Evolutionary conservation across 2,797 vertebrate species (phyloP).

Genomic region (Cyprinodon diabolis): DNA sequence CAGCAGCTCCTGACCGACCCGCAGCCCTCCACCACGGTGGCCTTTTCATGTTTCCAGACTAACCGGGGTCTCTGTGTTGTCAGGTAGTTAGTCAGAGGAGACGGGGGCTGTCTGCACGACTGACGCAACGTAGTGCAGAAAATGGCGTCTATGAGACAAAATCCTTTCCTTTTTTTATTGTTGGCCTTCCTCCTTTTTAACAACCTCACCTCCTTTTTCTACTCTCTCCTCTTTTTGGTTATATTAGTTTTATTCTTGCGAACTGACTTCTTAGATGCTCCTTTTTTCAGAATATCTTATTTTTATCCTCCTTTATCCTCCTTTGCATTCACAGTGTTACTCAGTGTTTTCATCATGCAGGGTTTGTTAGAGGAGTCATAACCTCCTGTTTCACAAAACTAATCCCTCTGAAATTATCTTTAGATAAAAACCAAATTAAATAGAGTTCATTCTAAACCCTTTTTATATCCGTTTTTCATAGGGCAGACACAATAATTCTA

Average conservation of each 20-base stretch:
- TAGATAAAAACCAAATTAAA: no score
- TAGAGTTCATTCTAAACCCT: no score
- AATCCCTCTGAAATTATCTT: no score
- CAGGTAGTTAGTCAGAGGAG: slow-evolving; percentile 55
- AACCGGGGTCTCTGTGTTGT: slow-evolving; percentile 48
- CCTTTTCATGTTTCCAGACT: slow-evolving; percentile 38
- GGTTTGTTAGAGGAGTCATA: no score
- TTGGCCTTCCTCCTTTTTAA: slow-evolving; percentile 18
- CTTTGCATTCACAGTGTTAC: slow-evolving; percentile 2
- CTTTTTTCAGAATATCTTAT: slow-evolving; percentile 8
- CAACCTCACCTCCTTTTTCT: not conserved
- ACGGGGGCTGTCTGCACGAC: slow-evolving; percentile 18
- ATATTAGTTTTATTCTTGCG: not conserved
- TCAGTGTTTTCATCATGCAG: not conserved
- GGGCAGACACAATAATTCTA: no score
- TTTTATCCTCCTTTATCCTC: slow-evolving; percentile 5
- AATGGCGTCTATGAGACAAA: slow-evolving; percentile 29
- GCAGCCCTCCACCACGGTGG: slow-evolving; percentile 22
- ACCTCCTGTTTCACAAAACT: no score
- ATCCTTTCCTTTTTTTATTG: slow-evolving; percentile 10
- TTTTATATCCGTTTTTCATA: no score
- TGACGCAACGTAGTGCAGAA: slow-evolving; percentile 21
- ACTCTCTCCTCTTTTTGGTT: not conserved
- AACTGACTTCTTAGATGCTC: slow-evolving; percentile 11
- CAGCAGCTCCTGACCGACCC: slow-evolving; percentile 36